These are phyloP conservation scores for Eilema sororculum DNA, from an alignment of 2,888 invertebrate genomes.

Conservation along the genomic window DNA sequence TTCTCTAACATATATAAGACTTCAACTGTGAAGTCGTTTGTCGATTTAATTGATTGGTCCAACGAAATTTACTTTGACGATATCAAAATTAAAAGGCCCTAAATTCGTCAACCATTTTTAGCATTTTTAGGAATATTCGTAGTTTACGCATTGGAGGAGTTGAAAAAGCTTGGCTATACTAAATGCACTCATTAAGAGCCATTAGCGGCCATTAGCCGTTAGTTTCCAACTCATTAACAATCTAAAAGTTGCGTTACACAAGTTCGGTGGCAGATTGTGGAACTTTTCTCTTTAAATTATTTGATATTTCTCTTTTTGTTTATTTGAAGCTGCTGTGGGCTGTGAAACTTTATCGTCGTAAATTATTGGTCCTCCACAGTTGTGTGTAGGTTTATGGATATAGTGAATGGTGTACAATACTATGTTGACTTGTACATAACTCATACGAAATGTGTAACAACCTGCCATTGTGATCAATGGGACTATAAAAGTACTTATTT, in stretches of 20 bases:
- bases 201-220: constrained; percentile 37
- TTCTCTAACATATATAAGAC: not conserved
- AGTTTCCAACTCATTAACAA: constrained; percentile 49
- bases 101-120: not conserved
- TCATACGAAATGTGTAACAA: too few relatives aligned
- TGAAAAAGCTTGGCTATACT: constrained; percentile 5
- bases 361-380: not conserved
- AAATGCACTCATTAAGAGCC: constrained; percentile 31
- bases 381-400: not conserved
- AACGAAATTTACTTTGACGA: not conserved
- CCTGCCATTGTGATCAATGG: too few relatives aligned
- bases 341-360: not conserved
- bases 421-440: too few relatives aligned
- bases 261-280: constrained; percentile 16
- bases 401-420: not conserved
- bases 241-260: constrained; percentile 25
- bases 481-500: not conserved
- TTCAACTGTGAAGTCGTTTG: not conserved
- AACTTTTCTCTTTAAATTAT: constrained; percentile 19
- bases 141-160: not conserved
- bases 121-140: constrained; percentile 6
- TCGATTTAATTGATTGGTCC: not conserved
- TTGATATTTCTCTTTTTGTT: constrained; percentile 7
- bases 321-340: not conserved
- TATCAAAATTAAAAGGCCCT: not conserved